Evolutionary conservation across 2,113 vertebrate species (phyloP).

Genomic region (Nothobranchius furzeri): DNA sequence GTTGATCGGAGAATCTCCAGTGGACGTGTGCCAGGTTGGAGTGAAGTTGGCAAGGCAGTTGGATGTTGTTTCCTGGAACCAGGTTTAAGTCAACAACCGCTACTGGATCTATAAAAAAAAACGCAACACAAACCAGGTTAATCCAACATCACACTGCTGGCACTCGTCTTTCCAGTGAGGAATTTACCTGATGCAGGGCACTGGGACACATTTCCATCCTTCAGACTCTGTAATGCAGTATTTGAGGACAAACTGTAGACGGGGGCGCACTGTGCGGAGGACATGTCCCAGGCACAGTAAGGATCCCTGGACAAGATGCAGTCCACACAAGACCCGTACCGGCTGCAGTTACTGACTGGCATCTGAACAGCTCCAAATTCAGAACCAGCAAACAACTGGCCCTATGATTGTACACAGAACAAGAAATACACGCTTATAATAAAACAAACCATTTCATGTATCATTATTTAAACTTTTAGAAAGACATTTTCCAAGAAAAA

Average conservation of each 20-base stretch:
- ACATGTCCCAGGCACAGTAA: slow-evolving; percentile 76
- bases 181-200: slow-evolving; percentile 72
- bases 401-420: slow-evolving; percentile 48
- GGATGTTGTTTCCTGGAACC: slow-evolving; percentile 63
- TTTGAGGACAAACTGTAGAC: slow-evolving; percentile 8
- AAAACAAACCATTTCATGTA: no score
- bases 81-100: slow-evolving; percentile 45
- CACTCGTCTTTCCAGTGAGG: background rate
- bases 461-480: no score
- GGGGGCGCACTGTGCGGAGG: slow-evolving; percentile 36
- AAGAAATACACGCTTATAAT: background rate
- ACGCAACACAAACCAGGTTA: slow-evolving; percentile 15
- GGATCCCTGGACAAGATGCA: slow-evolving; percentile 82
- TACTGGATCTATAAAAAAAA: slow-evolving; percentile 52
- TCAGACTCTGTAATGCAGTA: slow-evolving; percentile 73
- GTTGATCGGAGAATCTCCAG: slow-evolving; percentile 66
- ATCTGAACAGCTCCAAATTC: slow-evolving; percentile 73
- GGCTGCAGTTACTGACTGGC: slow-evolving; percentile 73
- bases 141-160: background rate
- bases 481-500: no score
- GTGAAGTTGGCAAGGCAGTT: slow-evolving; percentile 63
- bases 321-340: slow-evolving; percentile 70
- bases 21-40: slow-evolving; percentile 73
- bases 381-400: slow-evolving; percentile 76
- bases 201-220: slow-evolving; percentile 66